A percentile compares a stretch with the other conserved stretches of the same genome.
phyloP scores from a whole-genome alignment of 2,113 vertebrate genomes.

The human (Homo sapiens) region GRCh38 chr6:153836501-153837000 shows the following conservation, averaged over 20 bases:
- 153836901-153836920: neutral
- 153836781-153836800: neutral
- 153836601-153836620: neutral
- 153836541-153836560: neutral
- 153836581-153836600: neutral
- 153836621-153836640: neutral
- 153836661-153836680: neutral
- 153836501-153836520: neutral
- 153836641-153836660: neutral
- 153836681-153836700: neutral
- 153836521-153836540: neutral
- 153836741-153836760: neutral
- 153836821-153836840: neutral
- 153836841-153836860: neutral
- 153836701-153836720: neutral
- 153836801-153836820: neutral
- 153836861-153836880: neutral
- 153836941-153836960: neutral
- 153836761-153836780: neutral
- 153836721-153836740: neutral
- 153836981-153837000: neutral
- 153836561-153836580: neutral
- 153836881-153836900: neutral
- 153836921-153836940: neutral
- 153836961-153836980: neutral